Evolutionary conservation across 2,888 invertebrate species (phyloP).

Genomic region (Sicus ferrugineus): DNA sequence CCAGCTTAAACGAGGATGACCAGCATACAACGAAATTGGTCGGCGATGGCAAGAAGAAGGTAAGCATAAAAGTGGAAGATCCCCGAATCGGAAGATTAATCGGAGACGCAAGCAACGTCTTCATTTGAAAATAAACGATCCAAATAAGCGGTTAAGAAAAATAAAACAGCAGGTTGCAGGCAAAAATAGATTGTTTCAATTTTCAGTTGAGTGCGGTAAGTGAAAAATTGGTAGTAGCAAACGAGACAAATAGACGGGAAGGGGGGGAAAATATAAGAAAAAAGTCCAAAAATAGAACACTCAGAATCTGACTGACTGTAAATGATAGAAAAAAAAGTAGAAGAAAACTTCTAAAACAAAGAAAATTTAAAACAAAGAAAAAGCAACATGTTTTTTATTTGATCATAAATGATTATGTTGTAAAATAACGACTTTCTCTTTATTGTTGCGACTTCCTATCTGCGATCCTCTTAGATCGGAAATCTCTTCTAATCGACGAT

Average conservation of each 20-base stretch:
- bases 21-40: conserved; percentile 90
- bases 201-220: neutral
- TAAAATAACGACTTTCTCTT: too few species aligned
- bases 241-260: too few species aligned
- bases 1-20: conserved; percentile 88
- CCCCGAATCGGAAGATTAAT: conserved; percentile 32
- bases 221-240: neutral
- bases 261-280: neutral
- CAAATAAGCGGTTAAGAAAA: conserved; percentile 42
- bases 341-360: too few species aligned
- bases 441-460: too few species aligned
- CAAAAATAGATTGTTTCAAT: neutral
- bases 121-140: conserved; percentile 44
- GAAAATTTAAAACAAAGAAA: too few species aligned
- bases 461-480: neutral
- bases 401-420: neutral
- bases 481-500: neutral
- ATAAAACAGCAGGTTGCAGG: neutral
- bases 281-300: too few species aligned
- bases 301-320: too few species aligned
- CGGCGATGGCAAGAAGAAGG: conserved; percentile 85
- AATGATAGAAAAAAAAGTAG: too few species aligned
- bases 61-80: conserved; percentile 61
- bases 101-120: conserved; percentile 32
- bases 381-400: too few species aligned